phyloP scores from a whole-genome alignment of 2,113 vertebrate species.

The Cochlearius cochlearius region DNA sequence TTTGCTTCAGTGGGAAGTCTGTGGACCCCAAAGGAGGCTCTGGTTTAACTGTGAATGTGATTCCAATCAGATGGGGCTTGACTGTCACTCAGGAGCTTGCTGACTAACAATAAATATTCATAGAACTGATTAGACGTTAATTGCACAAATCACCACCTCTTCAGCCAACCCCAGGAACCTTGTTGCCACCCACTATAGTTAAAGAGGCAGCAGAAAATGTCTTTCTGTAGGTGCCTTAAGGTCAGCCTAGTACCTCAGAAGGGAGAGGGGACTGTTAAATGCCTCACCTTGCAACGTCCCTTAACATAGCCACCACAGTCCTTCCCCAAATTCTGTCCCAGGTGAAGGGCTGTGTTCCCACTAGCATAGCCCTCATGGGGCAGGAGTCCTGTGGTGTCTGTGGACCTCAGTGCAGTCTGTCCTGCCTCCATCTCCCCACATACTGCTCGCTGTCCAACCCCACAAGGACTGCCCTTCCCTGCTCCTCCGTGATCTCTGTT shows the following conservation, averaged over 20 bases:
- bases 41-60: constrained; percentile 2
- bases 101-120: constrained; percentile 69
- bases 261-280: background rate
- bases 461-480: background rate
- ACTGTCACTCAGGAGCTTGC: constrained; percentile 31
- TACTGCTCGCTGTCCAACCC: background rate
- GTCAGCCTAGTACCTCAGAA: background rate
- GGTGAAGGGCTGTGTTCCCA: background rate
- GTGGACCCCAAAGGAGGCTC: background rate
- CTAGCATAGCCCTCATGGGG: background rate
- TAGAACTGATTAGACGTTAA: constrained; percentile 65
- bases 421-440: background rate
- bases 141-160: constrained; percentile 54
- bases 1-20: background rate
- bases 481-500: background rate
- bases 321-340: background rate
- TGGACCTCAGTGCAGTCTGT: background rate
- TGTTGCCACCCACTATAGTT: background rate
- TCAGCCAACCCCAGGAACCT: constrained; percentile 24
- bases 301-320: background rate
- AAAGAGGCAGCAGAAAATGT: background rate
- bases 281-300: background rate
- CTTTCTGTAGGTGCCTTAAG: background rate
- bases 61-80: background rate
- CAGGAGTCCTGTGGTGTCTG: background rate